These are phyloP conservation scores for Tetramorium simillimum DNA, from an alignment of 1,140 invertebrate species.

Conservation along the genomic window DNA sequence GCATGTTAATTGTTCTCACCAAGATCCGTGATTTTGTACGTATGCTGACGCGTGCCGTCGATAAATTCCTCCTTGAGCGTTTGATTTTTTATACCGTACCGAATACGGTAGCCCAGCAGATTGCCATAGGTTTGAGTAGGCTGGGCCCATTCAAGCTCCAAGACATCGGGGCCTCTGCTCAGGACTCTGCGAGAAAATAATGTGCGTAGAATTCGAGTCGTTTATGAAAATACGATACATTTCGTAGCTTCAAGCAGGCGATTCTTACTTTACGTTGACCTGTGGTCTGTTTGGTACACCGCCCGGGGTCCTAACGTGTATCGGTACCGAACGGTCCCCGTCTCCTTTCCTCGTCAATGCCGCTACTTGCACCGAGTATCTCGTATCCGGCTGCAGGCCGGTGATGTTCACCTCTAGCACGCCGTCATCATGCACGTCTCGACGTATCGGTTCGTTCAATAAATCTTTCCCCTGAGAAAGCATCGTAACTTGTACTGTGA, in stretches of 20 bases:
- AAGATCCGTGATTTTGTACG: slow-evolving; percentile 86
- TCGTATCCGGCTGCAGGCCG: slow-evolving; percentile 96
- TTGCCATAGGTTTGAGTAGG: slow-evolving; percentile 95
- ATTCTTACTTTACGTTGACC: slow-evolving; percentile 91
- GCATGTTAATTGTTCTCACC: slow-evolving; percentile 73
- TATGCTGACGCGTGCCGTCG: slow-evolving; percentile 84
- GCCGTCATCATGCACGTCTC: slow-evolving; percentile 92
- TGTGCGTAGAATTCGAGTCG: neutral
- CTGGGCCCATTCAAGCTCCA: slow-evolving; percentile 96
- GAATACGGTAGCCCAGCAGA: slow-evolving; percentile 93
- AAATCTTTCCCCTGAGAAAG: slow-evolving; percentile 90
- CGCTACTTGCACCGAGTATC: slow-evolving; percentile 96
- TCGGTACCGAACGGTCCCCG: slow-evolving; percentile 93
- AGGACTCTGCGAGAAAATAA: slow-evolving; percentile 88
- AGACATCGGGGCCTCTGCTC: slow-evolving; percentile 93
- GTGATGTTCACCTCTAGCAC: slow-evolving; percentile 93
- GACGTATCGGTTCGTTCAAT: slow-evolving; percentile 93
- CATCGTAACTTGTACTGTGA: neutral
- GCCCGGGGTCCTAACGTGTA: slow-evolving; percentile 95
- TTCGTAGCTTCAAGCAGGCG: neutral
- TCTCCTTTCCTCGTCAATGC: slow-evolving; percentile 98
- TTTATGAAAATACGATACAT: neutral
- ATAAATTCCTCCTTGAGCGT: slow-evolving; percentile 90
- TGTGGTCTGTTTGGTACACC: slow-evolving; percentile 96
- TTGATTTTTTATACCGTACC: slow-evolving; percentile 95